Conservation (phyloP, 2,888 invertebrate genomes). For the Diplolepis rosae region DNA sequence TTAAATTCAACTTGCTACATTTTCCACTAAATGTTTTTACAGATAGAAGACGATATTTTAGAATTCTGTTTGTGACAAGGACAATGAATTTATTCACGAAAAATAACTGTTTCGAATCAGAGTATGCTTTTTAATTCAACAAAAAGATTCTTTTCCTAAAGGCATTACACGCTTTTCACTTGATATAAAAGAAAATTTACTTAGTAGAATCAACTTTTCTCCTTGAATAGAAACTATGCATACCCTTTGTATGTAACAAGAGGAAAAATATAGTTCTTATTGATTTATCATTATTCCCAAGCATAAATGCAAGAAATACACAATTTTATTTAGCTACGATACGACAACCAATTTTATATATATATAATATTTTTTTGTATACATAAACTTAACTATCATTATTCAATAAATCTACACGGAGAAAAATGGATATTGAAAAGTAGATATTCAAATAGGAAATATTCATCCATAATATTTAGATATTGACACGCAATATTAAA, state of each 20-base stretch:
- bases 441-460: no score
- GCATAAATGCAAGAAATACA: neutral
- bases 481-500: no score
- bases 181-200: neutral
- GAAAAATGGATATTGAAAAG: no score
- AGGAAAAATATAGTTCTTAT: slow-evolving; percentile 14
- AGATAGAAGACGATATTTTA: no score
- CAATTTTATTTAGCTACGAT: neutral
- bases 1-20: neutral
- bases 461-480: no score
- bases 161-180: neutral
- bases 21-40: neutral
- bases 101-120: no score
- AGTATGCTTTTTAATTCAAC: no score
- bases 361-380: slow-evolving; percentile 12
- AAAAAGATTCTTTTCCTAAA: neutral
- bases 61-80: no score
- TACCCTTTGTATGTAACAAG: neutral
- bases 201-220: neutral
- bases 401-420: neutral
- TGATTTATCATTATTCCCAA: slow-evolving; percentile 10
- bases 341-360: slow-evolving; percentile 14
- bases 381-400: neutral
- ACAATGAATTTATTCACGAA: neutral
- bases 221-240: slow-evolving; percentile 2